Evolutionary conservation across 2,888 invertebrate genomes (phyloP), one percentile per base, ranked within the genome.

Genomic region (Apodemia zela): DNA sequence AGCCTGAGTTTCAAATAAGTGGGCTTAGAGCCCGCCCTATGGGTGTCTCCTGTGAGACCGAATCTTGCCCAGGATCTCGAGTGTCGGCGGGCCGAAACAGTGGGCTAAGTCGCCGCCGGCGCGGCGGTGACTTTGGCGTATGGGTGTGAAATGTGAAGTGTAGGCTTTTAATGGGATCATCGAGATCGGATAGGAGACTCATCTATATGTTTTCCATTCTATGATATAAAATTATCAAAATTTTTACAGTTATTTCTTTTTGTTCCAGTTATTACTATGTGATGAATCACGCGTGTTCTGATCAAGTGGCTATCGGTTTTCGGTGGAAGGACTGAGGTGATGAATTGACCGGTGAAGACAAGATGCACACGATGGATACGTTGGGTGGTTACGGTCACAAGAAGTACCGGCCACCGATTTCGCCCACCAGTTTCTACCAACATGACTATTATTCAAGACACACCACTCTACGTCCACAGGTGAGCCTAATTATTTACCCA

Each of bases 351-450:
- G 63, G 70, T 63, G 72, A 79, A 68, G 45, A 15, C 29, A 29
- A 57, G 67, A 91, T 91, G 91, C 89, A 90, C 69, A 92, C 92
- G 42, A 94, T 94, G 94, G 93, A 94, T 78, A 93, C 94, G 58
- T 92, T 94, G 92, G 93, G 93, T n/a, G 54, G 54, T 79, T 93
- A 92, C 75, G 90, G 93, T 77, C 93, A 93, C 82, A 93, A 93
- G 84, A 94, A 94, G 79, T 93, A 93, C 80, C 91, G 94, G 79
- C 93, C 93, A 68, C 93, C 93, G 66, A 79, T 94, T 70, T 93
- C 93, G 64, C 92, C 93, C 71, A 92, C 89, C 75, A 93, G 82
- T 78, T 94, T 93, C 82, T 94, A 94, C 83, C 93, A 93, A 76
- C 85, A 93, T 63, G 91, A 91, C 85, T 91, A 89, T 72, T 92